Percentiles rank a stretch among this genome's conserved stretches.
Conservation (phyloP, 2,113 vertebrate genomes). For the Oenanthe oenanthe region DNA sequence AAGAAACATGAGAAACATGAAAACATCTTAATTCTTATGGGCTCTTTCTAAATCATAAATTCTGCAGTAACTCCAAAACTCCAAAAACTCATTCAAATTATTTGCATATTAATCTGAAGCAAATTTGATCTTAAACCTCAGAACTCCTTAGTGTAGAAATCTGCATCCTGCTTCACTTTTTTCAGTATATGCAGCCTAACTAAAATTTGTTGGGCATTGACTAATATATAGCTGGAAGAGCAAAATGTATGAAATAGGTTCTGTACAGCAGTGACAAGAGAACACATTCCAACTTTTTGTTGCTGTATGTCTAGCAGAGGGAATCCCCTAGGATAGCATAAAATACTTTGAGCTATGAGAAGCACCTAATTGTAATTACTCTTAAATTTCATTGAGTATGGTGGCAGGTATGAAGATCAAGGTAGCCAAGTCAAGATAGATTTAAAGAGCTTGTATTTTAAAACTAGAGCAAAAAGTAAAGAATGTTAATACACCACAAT, state of each 20-base stretch:
- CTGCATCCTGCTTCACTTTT: background rate
- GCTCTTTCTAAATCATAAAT: background rate
- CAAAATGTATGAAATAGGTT: background rate
- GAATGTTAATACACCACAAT: background rate
- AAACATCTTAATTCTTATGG: background rate
- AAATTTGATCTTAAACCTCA: background rate
- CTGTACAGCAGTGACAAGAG: accelerated
- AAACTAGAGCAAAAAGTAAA: background rate
- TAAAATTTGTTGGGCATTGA: background rate
- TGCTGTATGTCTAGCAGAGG: background rate
- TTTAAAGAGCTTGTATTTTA: background rate
- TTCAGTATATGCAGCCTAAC: background rate
- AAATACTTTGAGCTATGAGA: background rate
- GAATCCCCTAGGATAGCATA: background rate
- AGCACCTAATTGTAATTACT: background rate
- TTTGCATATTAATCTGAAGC: background rate
- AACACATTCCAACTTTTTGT: background rate
- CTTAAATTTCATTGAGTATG: background rate
- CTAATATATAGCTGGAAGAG: background rate
- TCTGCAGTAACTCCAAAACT: background rate
- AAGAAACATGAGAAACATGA: background rate
- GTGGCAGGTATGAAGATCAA: background rate
- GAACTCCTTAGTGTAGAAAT: background rate
- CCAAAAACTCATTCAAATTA: background rate
- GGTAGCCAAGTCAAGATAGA: background rate